A percentile compares a stretch with the other conserved stretches of the same genome.
These are phyloP conservation scores for Rhynchotus rufescens DNA, from an alignment of 2,797 vertebrate genomes.

Conservation along the genomic window DNA sequence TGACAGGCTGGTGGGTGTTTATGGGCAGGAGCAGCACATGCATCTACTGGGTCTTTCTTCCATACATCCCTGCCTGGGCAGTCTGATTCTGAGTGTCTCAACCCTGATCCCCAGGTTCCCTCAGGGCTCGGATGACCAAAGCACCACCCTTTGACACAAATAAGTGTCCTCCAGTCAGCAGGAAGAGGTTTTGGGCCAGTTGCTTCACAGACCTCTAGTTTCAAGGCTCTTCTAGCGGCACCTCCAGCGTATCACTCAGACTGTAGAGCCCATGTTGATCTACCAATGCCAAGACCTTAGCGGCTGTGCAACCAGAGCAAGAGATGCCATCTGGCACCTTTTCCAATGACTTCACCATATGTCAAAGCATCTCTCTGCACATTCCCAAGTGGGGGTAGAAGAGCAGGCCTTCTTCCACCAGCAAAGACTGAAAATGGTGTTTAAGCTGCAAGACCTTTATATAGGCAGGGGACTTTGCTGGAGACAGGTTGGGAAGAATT, in stretches of 20 bases:
- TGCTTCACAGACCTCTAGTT: too few species aligned
- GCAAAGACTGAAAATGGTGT: neutral
- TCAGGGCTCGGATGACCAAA: neutral
- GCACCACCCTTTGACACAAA: too few species aligned
- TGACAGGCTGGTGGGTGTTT: neutral
- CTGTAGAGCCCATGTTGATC: neutral
- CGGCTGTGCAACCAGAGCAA: neutral
- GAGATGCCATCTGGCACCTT: neutral
- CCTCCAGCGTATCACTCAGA: neutral
- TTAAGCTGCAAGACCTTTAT: neutral
- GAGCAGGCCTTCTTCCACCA: rapidly evolving
- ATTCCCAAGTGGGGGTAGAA: rapidly evolving
- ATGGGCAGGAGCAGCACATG: too few species aligned
- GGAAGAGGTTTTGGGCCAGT: too few species aligned
- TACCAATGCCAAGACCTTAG: neutral
- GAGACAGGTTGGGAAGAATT: rapidly evolving
- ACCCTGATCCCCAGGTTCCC: neutral
- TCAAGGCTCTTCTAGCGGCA: too few species aligned
- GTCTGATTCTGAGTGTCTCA: neutral
- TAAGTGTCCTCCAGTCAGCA: too few species aligned
- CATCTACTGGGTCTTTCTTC: neutral
- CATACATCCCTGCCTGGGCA: neutral
- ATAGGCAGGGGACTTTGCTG: neutral
- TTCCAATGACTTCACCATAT: neutral
- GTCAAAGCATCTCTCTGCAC: neutral